Evolutionary conservation across 35 echinoderm and acorn worm species (phyloP), one percentile per base, ranked within the genome.

Genomic region (Chiridota heheva): DNA sequence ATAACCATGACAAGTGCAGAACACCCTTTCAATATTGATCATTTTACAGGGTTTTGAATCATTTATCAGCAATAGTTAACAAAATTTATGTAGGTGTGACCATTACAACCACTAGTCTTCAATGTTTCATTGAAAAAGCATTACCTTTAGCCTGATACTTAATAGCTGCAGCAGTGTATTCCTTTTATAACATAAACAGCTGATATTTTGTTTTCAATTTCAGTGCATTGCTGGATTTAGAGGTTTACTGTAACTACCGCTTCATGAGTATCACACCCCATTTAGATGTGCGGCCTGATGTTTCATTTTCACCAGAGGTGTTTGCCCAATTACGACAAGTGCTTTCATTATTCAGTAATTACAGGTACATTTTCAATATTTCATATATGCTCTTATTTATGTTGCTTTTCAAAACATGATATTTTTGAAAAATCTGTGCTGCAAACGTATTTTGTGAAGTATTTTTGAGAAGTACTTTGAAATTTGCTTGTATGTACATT

Each of bases 221-320:
- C 69, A 98, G 95, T 82, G 95, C 91, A 61, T 59, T 98, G n/a
- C 80, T 98, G 63, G 95, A 98, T 43, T 74, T 98, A 29, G 95
- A 98, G 46, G 85, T 91, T 20, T 98, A 92, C 57, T 98, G 89
- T 72, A 72, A 88, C 49, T 86, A 89, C 70, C 68, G 95, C 12
- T 88, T 88, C 64, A 88, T 98, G 67, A 80, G 47, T 8, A 42
- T 98, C 2, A 81, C 92, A n/a, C 95, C 95, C 46, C 80, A 88
- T 81, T 30, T 98, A 29, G 95, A 98, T 51, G 55, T 91, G 3
- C 33, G 36, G 5, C 20, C 69, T 43, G 78, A 77, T 16, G 18
- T 75, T 17, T 47, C 71, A 42, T 65, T 96, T 22, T 69, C 67
- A 49, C 74, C 84, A 26, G 56, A 81, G 62, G 70, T 58, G 32